These are phyloP conservation scores for Rhynchotus rufescens DNA, from an alignment of 2,797 vertebrate genomes.

Conservation along the genomic window DNA sequence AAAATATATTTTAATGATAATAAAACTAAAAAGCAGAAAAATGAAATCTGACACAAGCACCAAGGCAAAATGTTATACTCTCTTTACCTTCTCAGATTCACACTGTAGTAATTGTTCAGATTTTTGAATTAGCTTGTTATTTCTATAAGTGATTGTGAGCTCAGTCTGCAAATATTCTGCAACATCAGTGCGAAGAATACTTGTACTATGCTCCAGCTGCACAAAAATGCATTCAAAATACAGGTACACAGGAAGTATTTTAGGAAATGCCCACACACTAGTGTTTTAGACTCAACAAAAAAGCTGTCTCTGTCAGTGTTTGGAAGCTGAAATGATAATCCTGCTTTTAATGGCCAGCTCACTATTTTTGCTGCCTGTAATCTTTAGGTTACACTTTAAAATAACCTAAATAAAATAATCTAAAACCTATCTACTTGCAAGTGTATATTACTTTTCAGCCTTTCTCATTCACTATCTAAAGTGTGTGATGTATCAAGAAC, in stretches of 20 bases:
- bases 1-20: neutral
- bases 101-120: neutral
- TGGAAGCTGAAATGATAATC: neutral
- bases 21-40: neutral
- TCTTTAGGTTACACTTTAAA: slow-evolving; percentile 3
- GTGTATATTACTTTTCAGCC: neutral
- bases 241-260: neutral
- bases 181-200: neutral
- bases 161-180: neutral
- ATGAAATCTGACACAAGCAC: neutral
- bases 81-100: neutral
- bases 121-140: neutral
- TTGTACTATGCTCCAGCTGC: neutral
- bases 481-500: neutral
- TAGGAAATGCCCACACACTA: neutral
- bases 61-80: neutral
- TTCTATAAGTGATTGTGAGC: neutral
- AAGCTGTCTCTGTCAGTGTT: neutral
- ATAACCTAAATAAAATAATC: neutral
- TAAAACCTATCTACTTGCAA: neutral
- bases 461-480: neutral
- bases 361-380: neutral
- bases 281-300: neutral
- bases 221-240: neutral
- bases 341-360: neutral